Evolutionary conservation across 2,888 invertebrate genomes (phyloP).

Genomic region (Tetragonula carbonaria): DNA sequence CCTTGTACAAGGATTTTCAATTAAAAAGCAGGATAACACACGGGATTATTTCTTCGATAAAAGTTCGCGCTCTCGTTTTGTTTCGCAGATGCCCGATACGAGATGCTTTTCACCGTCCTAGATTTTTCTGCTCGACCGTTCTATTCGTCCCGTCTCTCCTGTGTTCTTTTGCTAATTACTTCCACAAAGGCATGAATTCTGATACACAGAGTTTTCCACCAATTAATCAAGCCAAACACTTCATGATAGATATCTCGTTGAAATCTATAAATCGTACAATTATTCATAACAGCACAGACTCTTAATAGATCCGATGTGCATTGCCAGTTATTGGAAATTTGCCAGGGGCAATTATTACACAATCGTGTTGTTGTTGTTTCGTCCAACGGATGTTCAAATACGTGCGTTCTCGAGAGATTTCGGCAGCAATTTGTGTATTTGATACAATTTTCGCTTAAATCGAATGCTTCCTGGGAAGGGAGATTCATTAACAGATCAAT

Average conservation of each 20-base stretch:
- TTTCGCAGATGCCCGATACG: slow-evolving; percentile 60
- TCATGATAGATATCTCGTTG: not conserved
- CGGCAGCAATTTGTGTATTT: too few species aligned
- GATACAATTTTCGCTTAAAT: slow-evolving; percentile 8
- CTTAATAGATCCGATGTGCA: not conserved
- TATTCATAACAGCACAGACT: not conserved
- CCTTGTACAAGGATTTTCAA: slow-evolving; percentile 26
- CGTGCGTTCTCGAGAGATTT: not conserved
- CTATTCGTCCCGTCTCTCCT: slow-evolving; percentile 24
- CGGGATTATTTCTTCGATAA: slow-evolving; percentile 48
- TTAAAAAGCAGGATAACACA: slow-evolving; percentile 23
- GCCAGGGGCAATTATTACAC: not conserved
- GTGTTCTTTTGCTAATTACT: slow-evolving; percentile 30
- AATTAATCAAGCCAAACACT: not conserved
- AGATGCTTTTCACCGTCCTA: slow-evolving; percentile 75
- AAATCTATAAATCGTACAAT: slow-evolving; percentile 22
- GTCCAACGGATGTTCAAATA: not conserved
- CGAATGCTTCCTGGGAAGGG: slow-evolving; percentile 36
- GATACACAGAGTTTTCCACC: not conserved
- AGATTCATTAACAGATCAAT: slow-evolving; percentile 51
- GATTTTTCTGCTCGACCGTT: slow-evolving; percentile 67
- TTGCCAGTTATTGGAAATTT: not conserved
- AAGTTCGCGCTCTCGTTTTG: slow-evolving; percentile 70
- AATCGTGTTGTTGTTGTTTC: not conserved
- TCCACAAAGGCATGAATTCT: slow-evolving; percentile 20